A percentile compares a stretch with the other conserved stretches of the same genome.
These are phyloP conservation scores for Spermophilus dauricus DNA, from an alignment of 2,113 vertebrate species.

Conservation along the genomic window DNA sequence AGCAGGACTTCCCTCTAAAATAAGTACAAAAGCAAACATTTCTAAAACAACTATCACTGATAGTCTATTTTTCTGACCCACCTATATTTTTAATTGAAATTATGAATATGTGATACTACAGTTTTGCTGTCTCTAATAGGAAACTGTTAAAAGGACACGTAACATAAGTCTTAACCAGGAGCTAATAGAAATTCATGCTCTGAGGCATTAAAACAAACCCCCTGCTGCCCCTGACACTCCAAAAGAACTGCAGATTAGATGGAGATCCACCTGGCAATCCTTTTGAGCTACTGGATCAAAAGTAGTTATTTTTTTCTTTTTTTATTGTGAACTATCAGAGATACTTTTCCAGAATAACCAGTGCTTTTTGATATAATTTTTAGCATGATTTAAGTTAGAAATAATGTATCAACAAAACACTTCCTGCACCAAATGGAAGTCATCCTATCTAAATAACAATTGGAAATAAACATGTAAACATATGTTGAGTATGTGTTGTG, in stretches of 20 bases:
- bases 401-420: slow-evolving; percentile 13
- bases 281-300: slow-evolving; percentile 5
- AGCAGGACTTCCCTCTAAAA: slow-evolving; percentile 39
- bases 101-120: slow-evolving; percentile 23
- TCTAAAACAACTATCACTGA: background rate
- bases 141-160: slow-evolving; percentile 54
- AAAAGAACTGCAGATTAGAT: background rate
- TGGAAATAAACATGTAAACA: background rate
- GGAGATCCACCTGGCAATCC: background rate
- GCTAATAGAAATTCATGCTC: background rate
- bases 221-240: too few species aligned
- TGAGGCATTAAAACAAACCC: background rate
- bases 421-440: slow-evolving; percentile 22
- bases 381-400: slow-evolving; percentile 39
- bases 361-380: slow-evolving; percentile 32
- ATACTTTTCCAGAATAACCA: slow-evolving; percentile 11
- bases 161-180: slow-evolving; percentile 40
- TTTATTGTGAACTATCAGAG: slow-evolving; percentile 40
- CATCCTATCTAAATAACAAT: background rate
- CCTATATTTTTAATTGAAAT: slow-evolving; percentile 1
- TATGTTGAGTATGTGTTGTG: background rate
- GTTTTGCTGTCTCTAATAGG: slow-evolving; percentile 6
- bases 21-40: background rate
- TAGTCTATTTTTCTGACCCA: background rate
- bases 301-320: background rate